Base-by-base conservation (phyloP, 2,888 invertebrate species). In the Galerucella nymphaeae region DNA sequence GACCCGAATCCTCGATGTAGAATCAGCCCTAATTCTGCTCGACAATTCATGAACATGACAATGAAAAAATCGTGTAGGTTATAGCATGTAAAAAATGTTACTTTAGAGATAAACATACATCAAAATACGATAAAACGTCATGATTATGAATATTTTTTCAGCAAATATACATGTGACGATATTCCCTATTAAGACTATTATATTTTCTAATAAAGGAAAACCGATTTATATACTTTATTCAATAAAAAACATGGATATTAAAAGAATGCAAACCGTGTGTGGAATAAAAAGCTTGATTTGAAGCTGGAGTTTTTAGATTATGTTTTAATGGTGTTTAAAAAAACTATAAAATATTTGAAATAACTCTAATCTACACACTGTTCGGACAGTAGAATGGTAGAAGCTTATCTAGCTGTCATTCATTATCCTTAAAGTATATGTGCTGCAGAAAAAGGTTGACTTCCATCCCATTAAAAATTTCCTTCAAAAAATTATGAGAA, bases 401-500 rank as follows among this genome's bases (percentile, higher is more conserved):
- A 41, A 55, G 61, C 42, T 55, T 63, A 63, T 53, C 55, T 55
- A 30, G 57, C n/a, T 55, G 23, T 23, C 55, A 63, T 63, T 70
- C 38, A 64, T 70, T 30, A 57, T 42, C 30, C 57, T n/a, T 45
- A 23, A 70, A 57, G 45, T 41, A 70, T 70, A 70, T 70, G 18
- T 63, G 42, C 11, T 38, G 50, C 18, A n/a, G 48, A n/a, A 62
- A 63, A 63, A 70, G 64, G 63, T 64, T 64, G 57, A 63, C 63
- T 70, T 70, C 20, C 45, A 62, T 70, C 63, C 57, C 57, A 63
- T 70, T 70, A 70, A 70, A 70, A 70, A 70, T 70, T 69, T 70
- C 57, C n/a, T 59, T 62, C 3, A 71, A 73, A 68, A 75, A 66
- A 72, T 70, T 72, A 75, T 75, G 66, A 66, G 67, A 76, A 76